phyloP scores from a whole-genome alignment of 2,797 vertebrate genomes.

The Tenualosa ilisha region DNA sequence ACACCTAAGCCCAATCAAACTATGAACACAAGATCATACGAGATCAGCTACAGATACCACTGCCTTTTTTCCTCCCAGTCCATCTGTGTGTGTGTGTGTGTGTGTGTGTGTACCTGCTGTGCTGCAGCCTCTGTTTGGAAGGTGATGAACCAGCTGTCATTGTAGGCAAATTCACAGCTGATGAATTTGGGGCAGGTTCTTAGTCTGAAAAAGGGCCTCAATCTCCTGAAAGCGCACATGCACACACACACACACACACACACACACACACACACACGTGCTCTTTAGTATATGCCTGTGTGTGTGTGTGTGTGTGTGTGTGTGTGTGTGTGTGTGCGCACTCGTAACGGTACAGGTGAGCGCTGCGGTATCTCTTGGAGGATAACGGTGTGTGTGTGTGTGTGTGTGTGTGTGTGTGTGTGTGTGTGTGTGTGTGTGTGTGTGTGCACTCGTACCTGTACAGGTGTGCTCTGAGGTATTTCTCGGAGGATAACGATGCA shows the following conservation, averaged over 20 bases:
- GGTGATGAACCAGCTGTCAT: conserved; percentile 97
- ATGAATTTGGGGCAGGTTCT: conserved; percentile 87
- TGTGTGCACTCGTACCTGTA: conserved; percentile 68
- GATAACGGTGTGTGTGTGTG: conserved; percentile 72
- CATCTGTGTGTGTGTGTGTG: too few species aligned
- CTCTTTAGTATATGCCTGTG: too few species aligned
- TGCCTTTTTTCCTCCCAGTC: too few species aligned
- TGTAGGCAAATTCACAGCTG: conserved; percentile 96
- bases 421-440: conserved; percentile 42
- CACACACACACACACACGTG: too few species aligned
- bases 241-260: neutral
- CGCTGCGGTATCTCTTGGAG: conserved; percentile 88
- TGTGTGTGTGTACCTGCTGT: conserved; percentile 79
- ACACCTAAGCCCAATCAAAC: too few species aligned
- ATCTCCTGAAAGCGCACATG: conserved; percentile 81
- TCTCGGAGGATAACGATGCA: conserved; percentile 95
- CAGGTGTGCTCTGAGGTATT: conserved; percentile 85
- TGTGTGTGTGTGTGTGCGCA: conserved; percentile 41
- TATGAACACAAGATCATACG: too few species aligned
- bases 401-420: conserved; percentile 41
- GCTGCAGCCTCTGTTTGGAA: conserved; percentile 92
- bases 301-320: too few species aligned
- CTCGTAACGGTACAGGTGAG: conserved; percentile 81
- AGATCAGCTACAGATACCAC: too few species aligned
- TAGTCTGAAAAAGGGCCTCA: conserved; percentile 88